Evolutionary conservation across 1,140 invertebrate genomes (phyloP), one percentile per base, ranked within the genome.

Genomic region (Brachionus plicatilis): DNA sequence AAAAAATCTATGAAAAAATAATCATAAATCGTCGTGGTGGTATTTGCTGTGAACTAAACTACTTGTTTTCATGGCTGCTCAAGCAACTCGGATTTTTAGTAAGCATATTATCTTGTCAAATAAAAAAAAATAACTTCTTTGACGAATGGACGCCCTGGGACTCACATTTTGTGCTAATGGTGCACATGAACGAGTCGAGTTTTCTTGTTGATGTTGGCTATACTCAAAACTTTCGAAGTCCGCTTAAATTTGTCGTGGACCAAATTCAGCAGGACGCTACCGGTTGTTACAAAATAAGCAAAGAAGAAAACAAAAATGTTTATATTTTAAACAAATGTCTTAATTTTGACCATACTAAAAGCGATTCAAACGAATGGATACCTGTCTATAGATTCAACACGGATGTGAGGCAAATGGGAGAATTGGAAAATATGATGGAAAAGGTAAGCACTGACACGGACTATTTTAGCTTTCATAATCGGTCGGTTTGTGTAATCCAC

Each of bases 1-100:
- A 79, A n/a, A 60, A 79, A 37, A 79, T 79, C 20, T 79, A 53
- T 79, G 76, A 79, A 50, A 79, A 79, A 79, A 60, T 79, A 53
- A 60, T 79, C 27, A 20, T 53, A 14, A 79, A 79, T 29, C 20
- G 45, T 9, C 76, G 76, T 53, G 76, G 76, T 79, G 76, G 76
- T 9, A 33, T 79, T 79, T 79, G 76, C 47, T 79, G 53, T 50
- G 76, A 79, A 60, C 27, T 79, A 12, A 79, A 79, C 45, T 79
- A 79, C 56, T 60, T 79, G 41, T 79, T 79, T 50, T 47, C 76
- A 53, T 79, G 76, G 76, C 45, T 79, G 17, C 37, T 79, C 24
- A 50, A 79, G 24, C 11, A 79, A 37, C 41, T 79, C 47, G 76
- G 76, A 27, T 79, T 50, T 50, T 33, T 53, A 79, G 76, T 79